Percentiles rank a stretch among this genome's conserved stretches.
Conservation (phyloP, 1,140 invertebrate genomes). For the Oscheius sp. region DNA sequence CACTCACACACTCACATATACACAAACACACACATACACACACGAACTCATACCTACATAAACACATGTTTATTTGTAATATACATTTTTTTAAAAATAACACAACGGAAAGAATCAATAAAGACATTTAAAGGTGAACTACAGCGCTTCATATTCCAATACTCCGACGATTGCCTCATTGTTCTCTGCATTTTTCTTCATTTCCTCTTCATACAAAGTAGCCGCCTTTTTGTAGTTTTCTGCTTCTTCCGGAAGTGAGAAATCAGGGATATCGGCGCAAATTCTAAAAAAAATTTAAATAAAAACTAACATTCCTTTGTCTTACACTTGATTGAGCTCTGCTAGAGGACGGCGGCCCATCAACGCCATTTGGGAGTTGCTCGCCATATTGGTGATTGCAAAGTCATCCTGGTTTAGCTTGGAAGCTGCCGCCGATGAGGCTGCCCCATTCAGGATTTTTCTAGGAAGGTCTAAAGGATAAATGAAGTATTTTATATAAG, state of each 20-base stretch:
- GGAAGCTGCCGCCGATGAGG: conserved; percentile 2
- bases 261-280: conserved; percentile 21
- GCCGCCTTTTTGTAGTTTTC: conserved; percentile 13
- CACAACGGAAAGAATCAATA: no score
- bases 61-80: no score
- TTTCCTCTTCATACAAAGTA: neutral
- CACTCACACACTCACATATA: no score
- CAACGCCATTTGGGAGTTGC: conserved; percentile 32
- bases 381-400: conserved; percentile 19
- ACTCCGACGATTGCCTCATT: conserved; percentile 10
- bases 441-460: conserved; percentile 21
- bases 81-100: no score
- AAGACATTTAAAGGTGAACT: no score
- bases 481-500: neutral
- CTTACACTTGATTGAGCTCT: conserved; percentile 1
- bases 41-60: no score
- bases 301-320: neutral
- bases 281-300: conserved; percentile 11
- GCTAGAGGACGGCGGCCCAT: conserved; percentile 20
- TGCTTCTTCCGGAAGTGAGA: neutral
- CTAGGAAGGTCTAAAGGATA: conserved; percentile 32
- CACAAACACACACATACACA: no score
- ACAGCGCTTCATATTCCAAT: conserved; percentile 6
- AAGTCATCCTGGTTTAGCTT: conserved; percentile 29
- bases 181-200: conserved; percentile 1